Base-by-base conservation (phyloP, 2,113 vertebrate genomes). In the Odocoileus virginianus region DNA sequence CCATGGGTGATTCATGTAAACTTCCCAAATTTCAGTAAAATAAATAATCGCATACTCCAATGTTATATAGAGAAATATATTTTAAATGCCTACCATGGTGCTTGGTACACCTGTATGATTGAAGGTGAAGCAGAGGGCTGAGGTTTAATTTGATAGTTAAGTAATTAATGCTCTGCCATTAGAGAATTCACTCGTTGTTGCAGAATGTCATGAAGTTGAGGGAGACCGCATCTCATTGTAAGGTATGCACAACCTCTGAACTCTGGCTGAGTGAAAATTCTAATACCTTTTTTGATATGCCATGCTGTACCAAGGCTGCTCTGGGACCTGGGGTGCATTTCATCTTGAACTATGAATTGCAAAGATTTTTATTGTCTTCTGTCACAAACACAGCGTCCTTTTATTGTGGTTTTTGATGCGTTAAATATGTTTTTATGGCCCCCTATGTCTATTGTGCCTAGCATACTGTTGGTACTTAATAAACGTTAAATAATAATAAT, bases 401-500 rank as follows among this genome's bases (percentile, higher is more conserved):
- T 97, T 45, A 36, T 97, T 96, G 97, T 74, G 11, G 15, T 97
- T 98, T 98, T 98, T 94, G 93, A 88, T 87, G 5, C 30, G 67
- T 96, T 98, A 94, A 98, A 94, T 93, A 98, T 95, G 92, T 96
- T 96, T 97, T 98, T 96, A 92, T 93, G 93, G 79, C 82, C 87
- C 85, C 83, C 79, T 95, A 28, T 96, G 95, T 95, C 97, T 82
- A 43, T 67, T 89, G 14, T 8, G 74, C 96, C 92, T 96, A 97
- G 96, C 90, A 85, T 87, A 54, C 61, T 83, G 87, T 92, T 97
- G 96, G 98, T 97, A 95, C 97, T 98, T 98, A 98, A 98, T 97
- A 97, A 98, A 96, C 76, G 95, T 97, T 98, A 98, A 98, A 98
- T 98, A 98, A 98, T 97, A 98, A 98, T 98, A 98, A 98, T 97